Conservation (phyloP, 2,113 vertebrate species). For the Sciurus niger region DNA sequence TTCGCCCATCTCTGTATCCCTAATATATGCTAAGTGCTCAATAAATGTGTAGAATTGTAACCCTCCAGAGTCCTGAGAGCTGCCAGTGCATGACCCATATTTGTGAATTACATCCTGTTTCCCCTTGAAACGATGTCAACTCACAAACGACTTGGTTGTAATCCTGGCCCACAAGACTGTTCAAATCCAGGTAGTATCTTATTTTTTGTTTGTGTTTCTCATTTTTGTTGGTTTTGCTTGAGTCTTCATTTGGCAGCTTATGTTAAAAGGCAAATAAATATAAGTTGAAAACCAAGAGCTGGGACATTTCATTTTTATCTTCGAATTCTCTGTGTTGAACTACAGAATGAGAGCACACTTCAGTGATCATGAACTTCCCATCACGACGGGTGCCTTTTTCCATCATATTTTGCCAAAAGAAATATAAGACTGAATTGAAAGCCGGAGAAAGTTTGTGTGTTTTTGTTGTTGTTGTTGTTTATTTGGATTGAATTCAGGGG, state of each 20-base stretch:
- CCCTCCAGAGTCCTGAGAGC: neutral
- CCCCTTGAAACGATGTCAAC: neutral
- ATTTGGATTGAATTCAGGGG: neutral
- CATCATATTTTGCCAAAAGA: constrained; percentile 42
- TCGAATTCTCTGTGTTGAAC: neutral
- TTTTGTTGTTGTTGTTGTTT: neutral
- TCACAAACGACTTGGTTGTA: neutral
- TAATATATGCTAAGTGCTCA: neutral
- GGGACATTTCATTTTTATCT: neutral
- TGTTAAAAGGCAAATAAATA: neutral
- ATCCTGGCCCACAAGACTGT: neutral
- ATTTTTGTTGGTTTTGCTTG: neutral
- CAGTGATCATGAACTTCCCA: neutral
- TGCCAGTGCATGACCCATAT: neutral
- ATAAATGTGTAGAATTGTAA: no score
- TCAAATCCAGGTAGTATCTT: neutral
- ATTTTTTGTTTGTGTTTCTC: neutral
- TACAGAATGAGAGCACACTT: neutral
- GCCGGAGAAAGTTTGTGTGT: neutral
- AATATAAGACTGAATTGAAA: neutral
- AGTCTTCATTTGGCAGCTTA: neutral
- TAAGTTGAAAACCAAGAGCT: neutral
- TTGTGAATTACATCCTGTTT: neutral
- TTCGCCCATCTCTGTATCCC: neutral
- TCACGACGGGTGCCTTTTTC: neutral